Conservation (phyloP, 2,797 vertebrate genomes). For the Myotis myotis region DNA sequence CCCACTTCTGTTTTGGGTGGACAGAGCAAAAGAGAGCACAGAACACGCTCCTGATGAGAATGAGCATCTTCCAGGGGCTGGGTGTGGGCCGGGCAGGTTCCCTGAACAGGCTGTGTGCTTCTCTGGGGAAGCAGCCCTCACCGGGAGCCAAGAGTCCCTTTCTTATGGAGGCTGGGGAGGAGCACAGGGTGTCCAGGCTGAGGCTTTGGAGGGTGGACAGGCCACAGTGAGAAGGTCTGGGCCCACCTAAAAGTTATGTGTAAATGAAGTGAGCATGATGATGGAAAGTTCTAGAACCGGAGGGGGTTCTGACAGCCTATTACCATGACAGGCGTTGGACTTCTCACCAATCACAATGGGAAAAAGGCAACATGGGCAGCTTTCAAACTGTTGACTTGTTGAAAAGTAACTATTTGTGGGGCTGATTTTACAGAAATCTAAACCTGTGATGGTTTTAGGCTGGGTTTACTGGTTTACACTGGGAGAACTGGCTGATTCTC, state of each 20-base stretch:
- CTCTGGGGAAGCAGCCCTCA: background rate
- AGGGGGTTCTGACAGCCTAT: background rate
- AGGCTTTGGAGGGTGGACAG: background rate
- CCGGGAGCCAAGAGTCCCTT: fast-evolving
- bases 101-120: background rate
- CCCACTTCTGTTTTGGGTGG: background rate
- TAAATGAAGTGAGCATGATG: background rate
- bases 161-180: background rate
- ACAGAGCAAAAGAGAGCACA: background rate
- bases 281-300: background rate
- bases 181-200: too few relatives aligned
- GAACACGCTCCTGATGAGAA: background rate
- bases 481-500: too few relatives aligned
- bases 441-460: fast-evolving
- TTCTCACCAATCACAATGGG: background rate
- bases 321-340: background rate
- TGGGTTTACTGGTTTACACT: background rate
- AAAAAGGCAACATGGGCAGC: background rate
- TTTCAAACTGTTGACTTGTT: background rate
- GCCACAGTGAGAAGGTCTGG: background rate
- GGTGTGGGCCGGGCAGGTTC: too few relatives aligned
- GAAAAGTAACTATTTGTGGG: background rate
- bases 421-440: background rate
- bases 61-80: too few relatives aligned
- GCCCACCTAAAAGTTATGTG: background rate